Evolutionary conservation across 1,140 invertebrate species (phyloP).

Genomic region (Gonatopus flavifemur): DNA sequence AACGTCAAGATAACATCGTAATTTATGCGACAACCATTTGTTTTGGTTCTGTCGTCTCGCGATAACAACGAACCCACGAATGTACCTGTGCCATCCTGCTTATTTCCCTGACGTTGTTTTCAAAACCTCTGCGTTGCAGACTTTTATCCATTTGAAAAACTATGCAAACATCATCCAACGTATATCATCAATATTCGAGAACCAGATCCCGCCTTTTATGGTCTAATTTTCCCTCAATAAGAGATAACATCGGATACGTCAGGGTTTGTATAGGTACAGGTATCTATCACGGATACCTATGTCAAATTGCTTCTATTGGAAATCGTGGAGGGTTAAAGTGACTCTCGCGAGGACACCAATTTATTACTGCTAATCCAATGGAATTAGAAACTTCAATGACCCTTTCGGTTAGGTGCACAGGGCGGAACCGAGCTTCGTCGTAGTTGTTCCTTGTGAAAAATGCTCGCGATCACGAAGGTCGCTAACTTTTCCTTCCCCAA

Average conservation of each 20-base stretch:
- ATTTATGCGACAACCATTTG: conserved; percentile 39
- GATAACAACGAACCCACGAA: conserved; percentile 20
- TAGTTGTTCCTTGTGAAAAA: too few species aligned
- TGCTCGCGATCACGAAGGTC: background rate
- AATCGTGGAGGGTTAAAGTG: too few species aligned
- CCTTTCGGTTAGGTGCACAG: too few species aligned
- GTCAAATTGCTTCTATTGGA: too few species aligned
- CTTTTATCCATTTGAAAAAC: background rate
- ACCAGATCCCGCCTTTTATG: background rate
- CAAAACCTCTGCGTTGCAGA: background rate
- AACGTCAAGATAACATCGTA: conserved; percentile 30
- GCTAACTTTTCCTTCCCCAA: background rate
- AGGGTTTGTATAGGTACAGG: too few species aligned
- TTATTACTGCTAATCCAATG: too few species aligned
- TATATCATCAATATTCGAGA: background rate
- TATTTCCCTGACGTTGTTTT: too few species aligned
- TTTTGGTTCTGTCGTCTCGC: conserved; percentile 23
- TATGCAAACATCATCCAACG: background rate
- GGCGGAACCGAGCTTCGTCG: too few species aligned
- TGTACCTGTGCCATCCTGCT: conserved; percentile 21
- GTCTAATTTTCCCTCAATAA: background rate
- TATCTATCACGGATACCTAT: too few species aligned
- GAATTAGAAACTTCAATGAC: too few species aligned
- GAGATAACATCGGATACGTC: too few species aligned
- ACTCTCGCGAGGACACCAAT: background rate